Conservation (phyloP, 1,140 invertebrate genomes). For the Hestina assimilis region DNA sequence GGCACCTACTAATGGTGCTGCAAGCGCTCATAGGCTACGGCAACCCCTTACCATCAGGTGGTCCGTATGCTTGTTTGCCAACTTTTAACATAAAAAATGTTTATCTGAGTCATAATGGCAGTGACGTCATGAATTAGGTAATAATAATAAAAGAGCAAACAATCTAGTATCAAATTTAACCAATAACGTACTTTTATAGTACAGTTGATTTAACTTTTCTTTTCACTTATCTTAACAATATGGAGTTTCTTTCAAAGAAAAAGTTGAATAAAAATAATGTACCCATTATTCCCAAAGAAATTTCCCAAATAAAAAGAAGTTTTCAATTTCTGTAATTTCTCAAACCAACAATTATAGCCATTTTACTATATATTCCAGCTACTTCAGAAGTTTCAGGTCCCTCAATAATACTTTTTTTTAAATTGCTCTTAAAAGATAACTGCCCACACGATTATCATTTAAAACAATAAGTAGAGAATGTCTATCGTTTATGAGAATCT, state of each 20-base stretch:
- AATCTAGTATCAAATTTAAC: background rate
- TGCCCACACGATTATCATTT: background rate
- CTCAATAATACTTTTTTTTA: background rate
- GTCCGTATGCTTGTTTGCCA: no score
- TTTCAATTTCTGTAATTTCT: background rate
- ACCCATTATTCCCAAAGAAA: no score
- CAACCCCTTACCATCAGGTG: no score
- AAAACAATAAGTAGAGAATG: background rate
- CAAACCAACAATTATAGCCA: background rate
- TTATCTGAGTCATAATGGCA: no score
- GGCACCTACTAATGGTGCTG: no score
- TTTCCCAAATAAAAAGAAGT: background rate
- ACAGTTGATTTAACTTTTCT: background rate
- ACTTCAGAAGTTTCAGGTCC: background rate
- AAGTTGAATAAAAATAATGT: no score
- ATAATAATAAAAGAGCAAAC: background rate
- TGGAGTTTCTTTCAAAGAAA: background rate
- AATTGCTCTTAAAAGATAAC: background rate
- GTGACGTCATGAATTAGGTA: no score
- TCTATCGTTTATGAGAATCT: background rate
- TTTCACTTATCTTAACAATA: no score
- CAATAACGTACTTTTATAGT: background rate
- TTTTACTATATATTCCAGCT: background rate
- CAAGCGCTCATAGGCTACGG: no score
- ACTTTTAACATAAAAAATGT: no score